Evolutionary conservation across 1,140 invertebrate genomes (phyloP).

Genomic region (Physella acuta): DNA sequence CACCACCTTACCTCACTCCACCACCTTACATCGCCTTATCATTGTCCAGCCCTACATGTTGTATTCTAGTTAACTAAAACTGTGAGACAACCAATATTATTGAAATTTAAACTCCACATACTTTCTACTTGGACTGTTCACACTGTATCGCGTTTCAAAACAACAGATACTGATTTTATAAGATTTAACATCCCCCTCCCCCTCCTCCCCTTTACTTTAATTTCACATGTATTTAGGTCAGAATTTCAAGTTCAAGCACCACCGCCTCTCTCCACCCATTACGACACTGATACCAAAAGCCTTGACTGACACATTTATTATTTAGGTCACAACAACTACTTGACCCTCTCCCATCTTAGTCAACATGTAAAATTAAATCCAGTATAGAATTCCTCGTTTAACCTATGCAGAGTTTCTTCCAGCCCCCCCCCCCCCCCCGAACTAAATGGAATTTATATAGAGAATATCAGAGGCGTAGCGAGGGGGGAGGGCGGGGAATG

Average conservation of each 20-base stretch:
- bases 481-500: too few relatives aligned
- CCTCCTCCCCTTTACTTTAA: not conserved
- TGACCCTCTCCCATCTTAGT: not conserved
- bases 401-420: not conserved
- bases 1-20: too few relatives aligned
- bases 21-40: too few relatives aligned
- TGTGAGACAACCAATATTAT: too few relatives aligned
- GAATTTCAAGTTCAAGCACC: not conserved
- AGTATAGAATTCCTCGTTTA: not conserved
- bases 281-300: not conserved
- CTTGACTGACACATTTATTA: not conserved
- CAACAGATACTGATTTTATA: not conserved
- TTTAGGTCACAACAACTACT: not conserved
- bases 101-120: too few relatives aligned
- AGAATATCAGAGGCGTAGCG: too few relatives aligned
- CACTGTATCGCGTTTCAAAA: too few relatives aligned
- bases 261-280: not conserved
- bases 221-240: not conserved
- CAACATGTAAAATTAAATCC: not conserved
- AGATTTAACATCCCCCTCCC: not conserved
- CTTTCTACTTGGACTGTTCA: too few relatives aligned
- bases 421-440: too few relatives aligned
- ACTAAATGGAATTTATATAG: too few relatives aligned
- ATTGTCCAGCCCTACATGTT: too few relatives aligned
- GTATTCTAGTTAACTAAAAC: too few relatives aligned